A percentile compares a stretch with the other conserved stretches of the same genome.
Evolutionary conservation across 2,797 vertebrate genomes (phyloP).

Genomic region (Odontamblyopus lacepedii): DNA sequence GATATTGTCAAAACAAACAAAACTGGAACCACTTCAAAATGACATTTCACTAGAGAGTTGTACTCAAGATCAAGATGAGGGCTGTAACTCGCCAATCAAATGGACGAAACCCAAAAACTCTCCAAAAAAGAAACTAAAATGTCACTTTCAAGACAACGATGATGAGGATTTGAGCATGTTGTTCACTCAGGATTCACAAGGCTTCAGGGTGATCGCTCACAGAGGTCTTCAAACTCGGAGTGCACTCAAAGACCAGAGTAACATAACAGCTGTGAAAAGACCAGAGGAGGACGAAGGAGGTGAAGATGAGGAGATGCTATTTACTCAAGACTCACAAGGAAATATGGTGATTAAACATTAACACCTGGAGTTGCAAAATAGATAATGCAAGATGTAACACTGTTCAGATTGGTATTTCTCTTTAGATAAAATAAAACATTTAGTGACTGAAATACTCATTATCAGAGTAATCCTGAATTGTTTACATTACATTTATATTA

Average conservation of each 20-base stretch:
- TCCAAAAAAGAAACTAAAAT: slow-evolving; percentile 37
- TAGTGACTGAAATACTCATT: background rate
- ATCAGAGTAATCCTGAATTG: background rate
- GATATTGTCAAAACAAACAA: slow-evolving; percentile 27
- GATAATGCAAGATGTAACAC: background rate
- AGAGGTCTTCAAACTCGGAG: slow-evolving; percentile 32
- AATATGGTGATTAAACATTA: slow-evolving; percentile 90
- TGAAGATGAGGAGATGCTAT: slow-evolving; percentile 76
- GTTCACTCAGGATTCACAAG: slow-evolving; percentile 89
- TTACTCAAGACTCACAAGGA: slow-evolving; percentile 93
- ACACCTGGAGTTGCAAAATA: background rate
- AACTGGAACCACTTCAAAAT: slow-evolving; percentile 34
- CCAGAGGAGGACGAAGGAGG: slow-evolving; percentile 50
- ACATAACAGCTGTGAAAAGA: slow-evolving; percentile 21
- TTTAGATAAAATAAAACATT: background rate
- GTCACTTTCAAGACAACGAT: slow-evolving; percentile 15
- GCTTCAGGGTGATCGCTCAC: slow-evolving; percentile 85
- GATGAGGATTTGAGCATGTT: slow-evolving; percentile 67
- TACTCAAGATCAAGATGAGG: slow-evolving; percentile 25
- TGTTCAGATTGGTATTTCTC: background rate
- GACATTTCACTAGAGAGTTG: background rate
- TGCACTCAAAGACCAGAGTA: slow-evolving; percentile 63
- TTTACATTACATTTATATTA: background rate
- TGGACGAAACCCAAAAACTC: slow-evolving; percentile 26
- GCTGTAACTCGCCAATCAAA: slow-evolving; percentile 23